phyloP scores from a whole-genome alignment of 2,888 invertebrate species.

The Sthenelais limicola region DNA sequence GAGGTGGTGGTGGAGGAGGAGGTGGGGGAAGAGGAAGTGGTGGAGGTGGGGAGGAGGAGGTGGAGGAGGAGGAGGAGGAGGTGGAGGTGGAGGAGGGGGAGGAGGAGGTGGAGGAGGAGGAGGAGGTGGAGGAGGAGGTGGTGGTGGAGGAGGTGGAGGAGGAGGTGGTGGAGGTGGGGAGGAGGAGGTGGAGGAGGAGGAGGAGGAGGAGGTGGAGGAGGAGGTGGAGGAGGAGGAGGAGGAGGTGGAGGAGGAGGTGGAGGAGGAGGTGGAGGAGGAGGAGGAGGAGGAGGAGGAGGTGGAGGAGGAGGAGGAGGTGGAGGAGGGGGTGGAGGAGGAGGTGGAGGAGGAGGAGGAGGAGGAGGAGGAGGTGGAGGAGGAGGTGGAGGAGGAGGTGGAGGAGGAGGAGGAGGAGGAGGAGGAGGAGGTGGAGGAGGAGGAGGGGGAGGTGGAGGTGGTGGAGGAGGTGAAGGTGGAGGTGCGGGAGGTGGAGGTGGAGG shows the following conservation, averaged over 20 bases:
- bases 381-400: conserved; percentile 13
- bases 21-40: no score
- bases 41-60: no score
- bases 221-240: background rate
- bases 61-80: background rate
- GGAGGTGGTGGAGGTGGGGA: no score
- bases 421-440: conserved; percentile 14
- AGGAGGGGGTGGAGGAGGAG: no score
- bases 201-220: background rate
- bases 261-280: conserved; percentile 33
- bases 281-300: conserved; percentile 14
- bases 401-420: background rate
- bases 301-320: no score
- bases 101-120: conserved; percentile 12
- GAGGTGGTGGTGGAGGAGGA: background rate
- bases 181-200: background rate
- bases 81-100: conserved; percentile 1
- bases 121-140: background rate
- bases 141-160: background rate
- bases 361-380: conserved; percentile 17
- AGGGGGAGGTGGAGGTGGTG: conserved; percentile 14
- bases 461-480: no score
- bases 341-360: conserved; percentile 9
- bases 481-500: no score
- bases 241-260: conserved; percentile 13